Evolutionary conservation across 2,888 invertebrate genomes (phyloP).

Genomic region (Aphidius colemani): DNA sequence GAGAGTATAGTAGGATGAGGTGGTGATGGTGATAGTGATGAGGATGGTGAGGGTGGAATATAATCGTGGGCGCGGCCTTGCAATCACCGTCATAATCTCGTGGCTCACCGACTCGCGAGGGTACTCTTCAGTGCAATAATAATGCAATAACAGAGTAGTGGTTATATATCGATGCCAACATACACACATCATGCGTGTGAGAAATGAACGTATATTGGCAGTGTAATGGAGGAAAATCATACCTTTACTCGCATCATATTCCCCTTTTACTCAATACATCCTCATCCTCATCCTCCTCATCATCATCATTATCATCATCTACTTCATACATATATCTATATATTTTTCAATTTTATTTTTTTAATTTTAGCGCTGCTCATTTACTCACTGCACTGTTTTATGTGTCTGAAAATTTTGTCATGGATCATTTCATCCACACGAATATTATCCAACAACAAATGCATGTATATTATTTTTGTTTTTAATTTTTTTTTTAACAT

Average conservation of each 20-base stretch:
- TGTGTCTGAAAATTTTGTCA: conserved; percentile 32
- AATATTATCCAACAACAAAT: neutral
- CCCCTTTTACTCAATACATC: conserved; percentile 25
- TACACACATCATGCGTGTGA: neutral
- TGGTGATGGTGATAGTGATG: too few species aligned
- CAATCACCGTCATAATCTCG: conserved; percentile 41
- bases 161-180: conserved; percentile 27
- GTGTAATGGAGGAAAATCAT: too few species aligned
- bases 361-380: too few species aligned
- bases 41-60: conserved; percentile 13
- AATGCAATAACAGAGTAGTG: conserved; percentile 41
- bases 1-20: conserved; percentile 31
- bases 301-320: too few species aligned
- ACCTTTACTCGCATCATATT: neutral
- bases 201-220: neutral
- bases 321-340: too few species aligned
- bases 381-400: too few species aligned
- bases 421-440: conserved; percentile 31
- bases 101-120: conserved; percentile 31
- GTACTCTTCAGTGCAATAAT: conserved; percentile 37
- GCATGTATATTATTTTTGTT: conserved; percentile 15
- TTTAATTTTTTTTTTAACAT: conserved; percentile 1
- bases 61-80: conserved; percentile 52
- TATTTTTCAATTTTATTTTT: too few species aligned
- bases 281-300: neutral